These are phyloP conservation scores for Meloidogyne floridensis DNA, from an alignment of 1,140 invertebrate species.

Conservation along the genomic window DNA sequence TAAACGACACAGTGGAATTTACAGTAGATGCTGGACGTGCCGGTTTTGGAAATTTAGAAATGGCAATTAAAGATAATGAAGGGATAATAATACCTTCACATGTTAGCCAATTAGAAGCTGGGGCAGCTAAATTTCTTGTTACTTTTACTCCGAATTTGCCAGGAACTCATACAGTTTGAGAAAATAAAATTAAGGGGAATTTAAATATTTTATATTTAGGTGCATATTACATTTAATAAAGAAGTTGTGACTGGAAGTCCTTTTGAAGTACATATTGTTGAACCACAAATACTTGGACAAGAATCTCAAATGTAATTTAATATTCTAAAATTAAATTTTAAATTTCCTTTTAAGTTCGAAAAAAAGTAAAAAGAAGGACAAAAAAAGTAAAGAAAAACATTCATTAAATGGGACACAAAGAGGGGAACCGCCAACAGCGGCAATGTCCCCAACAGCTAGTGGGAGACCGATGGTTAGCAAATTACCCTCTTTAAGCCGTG, in stretches of 20 bases:
- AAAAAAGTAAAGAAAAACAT: slow-evolving; percentile 55
- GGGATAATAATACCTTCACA: slow-evolving; percentile 65
- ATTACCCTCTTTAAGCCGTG: slow-evolving; percentile 82
- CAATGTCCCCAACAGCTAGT: slow-evolving; percentile 81
- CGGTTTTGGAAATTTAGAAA: slow-evolving; percentile 69
- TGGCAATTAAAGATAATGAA: slow-evolving; percentile 65
- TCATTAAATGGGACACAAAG: slow-evolving; percentile 37
- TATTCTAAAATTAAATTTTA: background rate
- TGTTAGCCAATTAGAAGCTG: slow-evolving; percentile 60
- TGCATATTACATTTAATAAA: slow-evolving; percentile 66
- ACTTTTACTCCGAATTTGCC: slow-evolving; percentile 66
- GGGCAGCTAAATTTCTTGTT: slow-evolving; percentile 67
- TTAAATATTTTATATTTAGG: background rate
- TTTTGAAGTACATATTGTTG: slow-evolving; percentile 60
- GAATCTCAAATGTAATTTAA: slow-evolving; percentile 11
- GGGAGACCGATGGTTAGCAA: slow-evolving; percentile 72
- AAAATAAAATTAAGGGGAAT: background rate
- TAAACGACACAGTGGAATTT: slow-evolving; percentile 66
- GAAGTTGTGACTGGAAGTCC: slow-evolving; percentile 66
- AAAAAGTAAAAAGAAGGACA: slow-evolving; percentile 49
- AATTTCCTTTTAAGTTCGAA: slow-evolving; percentile 33
- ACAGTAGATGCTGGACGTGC: slow-evolving; percentile 68
- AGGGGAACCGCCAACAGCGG: slow-evolving; percentile 40
- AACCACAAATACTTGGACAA: slow-evolving; percentile 30
- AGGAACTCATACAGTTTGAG: slow-evolving; percentile 64